Base-by-base conservation (phyloP, 2,797 vertebrate species). In the Nyctibius grandis region DNA sequence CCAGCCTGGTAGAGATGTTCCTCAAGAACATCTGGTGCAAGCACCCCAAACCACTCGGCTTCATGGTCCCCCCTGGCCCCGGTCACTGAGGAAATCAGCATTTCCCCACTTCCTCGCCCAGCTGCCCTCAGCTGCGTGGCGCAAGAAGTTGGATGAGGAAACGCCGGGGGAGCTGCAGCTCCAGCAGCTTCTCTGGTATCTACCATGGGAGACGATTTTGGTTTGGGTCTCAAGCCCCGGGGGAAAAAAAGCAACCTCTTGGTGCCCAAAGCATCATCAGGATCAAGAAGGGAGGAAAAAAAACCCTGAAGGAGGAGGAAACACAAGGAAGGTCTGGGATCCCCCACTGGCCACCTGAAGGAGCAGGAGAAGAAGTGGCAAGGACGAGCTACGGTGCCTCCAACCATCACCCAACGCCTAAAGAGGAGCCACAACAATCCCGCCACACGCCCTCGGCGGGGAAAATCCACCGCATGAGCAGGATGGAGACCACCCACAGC, bases 151-250 rank as follows among this genome's bases (percentile, higher is more conserved):
- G 19, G 33, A 17, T 22, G 72, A 45, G 53, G 81, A 73, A 79
- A 53, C 4, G 0, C 17, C 0, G 1, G 5, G 0, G 44, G 5
- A 21, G 11, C 36, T 12, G 73, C 42, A 7, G n/a, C 44, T 28
- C 9, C 23, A 2, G 40, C 20, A 23, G 9, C 23, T 51, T 26
- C 69, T 42, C n/a, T n/a, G 29, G 59, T 8, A 29, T 59, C n/a
- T 7, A 22, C 20, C 5, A 8, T 3, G 1, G 18, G 29, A 33
- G 25, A 33, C 6, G 50, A 11, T 10, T 48, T 40, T 8, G 15
- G 42, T 33, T 29, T 10, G 48, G 48, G 2, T 28, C n/a, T 47
- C 23, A 18, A 31, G 5, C 9, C 15, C 28, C 13, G 1, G 11
- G 1, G 20, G 12, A 42, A 11, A 8, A 20, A 26, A n/a, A 23